Base-by-base conservation (phyloP, 2,113 vertebrate species). In the Pluvianellus socialis region DNA sequence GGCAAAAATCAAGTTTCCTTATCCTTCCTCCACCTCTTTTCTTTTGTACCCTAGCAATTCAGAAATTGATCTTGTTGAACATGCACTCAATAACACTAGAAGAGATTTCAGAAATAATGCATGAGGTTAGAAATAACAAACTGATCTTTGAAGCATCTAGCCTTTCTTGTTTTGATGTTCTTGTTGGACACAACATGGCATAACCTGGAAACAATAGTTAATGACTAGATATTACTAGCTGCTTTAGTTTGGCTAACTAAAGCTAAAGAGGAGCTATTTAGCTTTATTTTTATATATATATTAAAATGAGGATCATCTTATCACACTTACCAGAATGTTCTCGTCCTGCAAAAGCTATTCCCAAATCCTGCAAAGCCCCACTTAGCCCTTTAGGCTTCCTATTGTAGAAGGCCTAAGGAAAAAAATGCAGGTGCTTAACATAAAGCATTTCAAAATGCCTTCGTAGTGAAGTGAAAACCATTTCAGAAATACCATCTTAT, bases 351-450 rank as follows among this genome's bases (percentile, higher is more conserved):
- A 99, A 99, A 97, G 98, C 96, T 74, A 99, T 98, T 53, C 99
- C 99, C 7, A 99, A 96, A 96, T 99, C 99, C 90, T 99, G 99
- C 80, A 99, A 97, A 13, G 99, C 99, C 56, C 99, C 99, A 22
- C 98, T 99, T 62, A 99, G 97, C 50, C 99, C 99, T 97, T 99
- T 98, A 45, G 99, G 99, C 93, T 99, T 99, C 92, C 99, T 98
- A 14, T 97, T 98, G 80, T 99, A 99, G 96, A 99, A 99, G 28
- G 98, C 83, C 99, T 99, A 96, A 73, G 92, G 62, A 84, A 88
- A 96, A 80, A 94, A 72, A 28, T 3, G 2, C 24, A 79, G 21
- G 12, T 92, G 61, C 33, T 90, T 92, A 91, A 80, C 19, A 58
- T 9, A 53, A 88, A 87, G n/a, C 76, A 81, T 77, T 91, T 94